A percentile compares a stretch with the other conserved stretches of the same genome.
Evolutionary conservation across 2,797 vertebrate genomes (phyloP).

Genomic region (Sebastes hubbsi): DNA sequence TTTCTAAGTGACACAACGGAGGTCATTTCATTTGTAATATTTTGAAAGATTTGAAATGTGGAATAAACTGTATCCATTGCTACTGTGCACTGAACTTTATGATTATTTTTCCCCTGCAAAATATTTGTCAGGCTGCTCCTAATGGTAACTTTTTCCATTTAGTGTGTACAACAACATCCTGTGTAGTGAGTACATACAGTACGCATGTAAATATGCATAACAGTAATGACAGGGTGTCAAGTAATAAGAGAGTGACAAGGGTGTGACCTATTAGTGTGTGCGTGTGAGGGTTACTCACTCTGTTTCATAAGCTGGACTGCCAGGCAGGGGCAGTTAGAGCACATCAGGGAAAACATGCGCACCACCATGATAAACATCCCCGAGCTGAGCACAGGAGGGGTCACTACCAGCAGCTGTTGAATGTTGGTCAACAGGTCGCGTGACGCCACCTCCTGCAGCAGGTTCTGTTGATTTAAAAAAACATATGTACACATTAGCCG

Average conservation of each 20-base stretch:
- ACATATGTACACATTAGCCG: background rate
- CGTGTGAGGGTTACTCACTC: slow-evolving; percentile 85
- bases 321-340: slow-evolving; percentile 97
- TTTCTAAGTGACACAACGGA: background rate
- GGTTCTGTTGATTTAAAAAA: slow-evolving; percentile 85
- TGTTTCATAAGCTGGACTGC: slow-evolving; percentile 99
- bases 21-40: background rate
- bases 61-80: background rate
- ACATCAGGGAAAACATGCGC: slow-evolving; percentile 99
- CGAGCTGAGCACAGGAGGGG: slow-evolving; percentile 97
- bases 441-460: slow-evolving; percentile 98
- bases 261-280: background rate
- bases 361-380: slow-evolving; percentile 99
- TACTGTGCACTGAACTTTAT: background rate
- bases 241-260: background rate
- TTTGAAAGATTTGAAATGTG: background rate
- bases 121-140: background rate
- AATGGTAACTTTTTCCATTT: background rate
- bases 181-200: background rate
- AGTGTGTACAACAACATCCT: background rate
- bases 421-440: slow-evolving; percentile 97
- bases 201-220: background rate
- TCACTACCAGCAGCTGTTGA: slow-evolving; percentile 97
- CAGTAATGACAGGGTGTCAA: background rate
- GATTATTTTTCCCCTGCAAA: no score